Evolutionary conservation across 2,113 vertebrate species (phyloP).

Genomic region (Thunnus maccoyii): DNA sequence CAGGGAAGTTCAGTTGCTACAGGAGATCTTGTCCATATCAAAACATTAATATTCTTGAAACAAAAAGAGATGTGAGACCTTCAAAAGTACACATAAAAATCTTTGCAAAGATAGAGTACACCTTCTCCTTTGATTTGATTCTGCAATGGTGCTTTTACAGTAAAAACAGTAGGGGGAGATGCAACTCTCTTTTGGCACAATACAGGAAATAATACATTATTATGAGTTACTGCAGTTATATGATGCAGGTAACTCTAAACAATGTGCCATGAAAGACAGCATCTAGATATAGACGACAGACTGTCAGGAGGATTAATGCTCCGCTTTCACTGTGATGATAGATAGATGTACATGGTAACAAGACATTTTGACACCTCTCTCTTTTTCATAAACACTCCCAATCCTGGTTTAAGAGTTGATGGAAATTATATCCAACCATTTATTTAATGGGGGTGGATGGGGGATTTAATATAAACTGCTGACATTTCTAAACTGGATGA

Average conservation of each 20-base stretch:
- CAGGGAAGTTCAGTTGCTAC: neutral
- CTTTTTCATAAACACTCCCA: constrained; percentile 1
- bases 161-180: constrained; percentile 76
- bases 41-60: neutral
- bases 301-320: constrained; percentile 34
- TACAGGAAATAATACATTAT: constrained; percentile 53
- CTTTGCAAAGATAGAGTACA: neutral
- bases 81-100: neutral
- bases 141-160: constrained; percentile 35
- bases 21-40: neutral
- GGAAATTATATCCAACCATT: neutral
- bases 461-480: neutral
- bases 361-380: constrained; percentile 7
- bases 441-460: neutral
- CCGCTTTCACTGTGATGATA: constrained; percentile 26
- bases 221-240: constrained; percentile 40
- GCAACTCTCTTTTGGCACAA: constrained; percentile 58
- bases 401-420: neutral
- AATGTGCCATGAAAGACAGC: constrained; percentile 45
- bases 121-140: neutral
- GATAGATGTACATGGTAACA: neutral
- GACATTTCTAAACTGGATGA: neutral
- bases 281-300: constrained; percentile 37
- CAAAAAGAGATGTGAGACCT: neutral
- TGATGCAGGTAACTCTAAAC: constrained; percentile 35